Evolutionary conservation across 2,888 invertebrate species (phyloP).

Genomic region (Chaetoderma sp.): DNA sequence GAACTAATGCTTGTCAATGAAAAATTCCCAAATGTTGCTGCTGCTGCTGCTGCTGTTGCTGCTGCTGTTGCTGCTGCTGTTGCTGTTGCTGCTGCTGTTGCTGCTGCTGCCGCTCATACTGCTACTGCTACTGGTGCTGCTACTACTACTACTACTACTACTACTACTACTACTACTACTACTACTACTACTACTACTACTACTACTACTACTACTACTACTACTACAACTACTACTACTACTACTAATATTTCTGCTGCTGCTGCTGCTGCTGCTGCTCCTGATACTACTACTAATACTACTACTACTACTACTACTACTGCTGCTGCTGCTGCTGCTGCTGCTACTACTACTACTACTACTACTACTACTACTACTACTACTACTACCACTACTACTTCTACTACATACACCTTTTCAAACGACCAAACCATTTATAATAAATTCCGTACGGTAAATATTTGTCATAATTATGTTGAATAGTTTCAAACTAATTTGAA

Average conservation of each 20-base stretch:
- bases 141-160: conserved; percentile 9
- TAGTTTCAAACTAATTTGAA: no score
- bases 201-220: conserved; percentile 3
- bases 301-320: conserved; percentile 1
- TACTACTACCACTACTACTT: conserved; percentile 29
- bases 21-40: no score
- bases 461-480: background rate
- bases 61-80: background rate
- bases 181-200: conserved; percentile 33
- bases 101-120: no score
- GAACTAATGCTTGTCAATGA: no score
- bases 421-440: conserved; percentile 9
- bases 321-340: conserved; percentile 37
- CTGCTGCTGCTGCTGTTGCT: background rate
- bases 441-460: conserved; percentile 12
- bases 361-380: conserved; percentile 33
- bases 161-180: conserved; percentile 31
- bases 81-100: background rate
- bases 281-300: no score
- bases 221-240: no score
- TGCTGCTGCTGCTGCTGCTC: conserved; percentile 3
- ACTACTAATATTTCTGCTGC: no score
- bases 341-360: conserved; percentile 22
- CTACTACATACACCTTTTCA: conserved; percentile 5
- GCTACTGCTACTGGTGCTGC: conserved; percentile 40